phyloP scores from a whole-genome alignment of 2,113 vertebrate genomes.

The Poecile atricapillus region DNA sequence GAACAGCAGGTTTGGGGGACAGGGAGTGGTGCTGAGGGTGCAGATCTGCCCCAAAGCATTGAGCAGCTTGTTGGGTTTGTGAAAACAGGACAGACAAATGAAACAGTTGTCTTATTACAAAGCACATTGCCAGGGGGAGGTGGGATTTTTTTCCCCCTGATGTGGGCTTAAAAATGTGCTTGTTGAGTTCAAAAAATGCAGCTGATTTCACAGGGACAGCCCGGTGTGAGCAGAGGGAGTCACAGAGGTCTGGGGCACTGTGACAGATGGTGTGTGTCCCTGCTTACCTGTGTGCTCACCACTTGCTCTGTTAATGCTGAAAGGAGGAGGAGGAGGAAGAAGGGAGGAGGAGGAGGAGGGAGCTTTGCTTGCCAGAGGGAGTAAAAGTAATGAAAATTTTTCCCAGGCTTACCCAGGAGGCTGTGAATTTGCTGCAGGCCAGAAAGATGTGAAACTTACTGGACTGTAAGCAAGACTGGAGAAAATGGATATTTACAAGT shows the following conservation, averaged over 20 bases:
- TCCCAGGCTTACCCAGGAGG: background rate
- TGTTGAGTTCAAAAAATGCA: background rate
- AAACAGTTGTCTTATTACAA: background rate
- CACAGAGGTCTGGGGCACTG: background rate
- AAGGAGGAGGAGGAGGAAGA: background rate
- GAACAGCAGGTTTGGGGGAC: background rate
- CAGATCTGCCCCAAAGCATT: background rate
- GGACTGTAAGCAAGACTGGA: background rate
- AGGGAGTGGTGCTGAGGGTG: background rate
- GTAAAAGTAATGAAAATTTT: background rate
- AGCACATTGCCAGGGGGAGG: background rate
- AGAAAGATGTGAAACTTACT: background rate
- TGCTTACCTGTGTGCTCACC: background rate
- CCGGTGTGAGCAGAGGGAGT: fast-evolving
- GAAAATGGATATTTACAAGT: background rate
- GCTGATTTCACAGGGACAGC: background rate
- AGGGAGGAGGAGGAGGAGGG: background rate
- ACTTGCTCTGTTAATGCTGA: background rate
- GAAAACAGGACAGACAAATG: background rate
- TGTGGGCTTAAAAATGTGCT: background rate
- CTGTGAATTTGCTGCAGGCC: background rate
- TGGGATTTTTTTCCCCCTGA: background rate
- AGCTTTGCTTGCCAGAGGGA: background rate
- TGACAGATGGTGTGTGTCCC: background rate
- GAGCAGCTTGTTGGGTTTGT: background rate